These are phyloP conservation scores for Pangasius larnaudii DNA, from an alignment of 2,797 vertebrate species.

Conservation along the genomic window DNA sequence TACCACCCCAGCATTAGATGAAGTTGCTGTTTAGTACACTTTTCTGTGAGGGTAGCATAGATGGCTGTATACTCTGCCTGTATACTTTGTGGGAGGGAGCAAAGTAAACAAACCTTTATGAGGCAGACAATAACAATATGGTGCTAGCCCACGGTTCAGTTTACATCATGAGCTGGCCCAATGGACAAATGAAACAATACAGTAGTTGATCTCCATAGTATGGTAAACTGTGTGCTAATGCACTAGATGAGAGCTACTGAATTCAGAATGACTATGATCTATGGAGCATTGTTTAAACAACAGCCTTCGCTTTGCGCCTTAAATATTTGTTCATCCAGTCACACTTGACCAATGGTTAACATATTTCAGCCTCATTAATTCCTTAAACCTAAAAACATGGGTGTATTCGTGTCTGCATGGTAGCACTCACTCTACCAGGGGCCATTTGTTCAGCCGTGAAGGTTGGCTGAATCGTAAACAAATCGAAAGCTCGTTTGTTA, in stretches of 20 bases:
- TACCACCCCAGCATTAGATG: not conserved
- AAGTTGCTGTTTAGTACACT: not conserved
- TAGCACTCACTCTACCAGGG: slow-evolving; percentile 4
- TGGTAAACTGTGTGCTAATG: not conserved
- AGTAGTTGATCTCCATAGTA: not conserved
- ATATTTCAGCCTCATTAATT: slow-evolving; percentile 37
- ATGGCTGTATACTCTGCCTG: not conserved
- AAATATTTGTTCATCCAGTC: not conserved
- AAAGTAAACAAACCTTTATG: not conserved
- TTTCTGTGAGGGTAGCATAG: not conserved
- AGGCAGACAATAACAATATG: not conserved
- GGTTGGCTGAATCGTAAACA: slow-evolving; percentile 43
- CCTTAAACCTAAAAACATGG: slow-evolving; percentile 5
- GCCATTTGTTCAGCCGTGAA: slow-evolving; percentile 42
- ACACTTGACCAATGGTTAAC: slow-evolving; percentile 11
- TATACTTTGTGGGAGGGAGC: not conserved
- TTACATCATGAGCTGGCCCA: not conserved
- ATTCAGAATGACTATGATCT: not conserved
- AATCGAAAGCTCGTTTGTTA: slow-evolving; percentile 44
- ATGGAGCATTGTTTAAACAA: not conserved
- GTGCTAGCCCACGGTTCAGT: not conserved
- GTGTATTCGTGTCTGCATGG: not conserved
- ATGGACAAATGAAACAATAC: not conserved
- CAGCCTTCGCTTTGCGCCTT: not conserved
- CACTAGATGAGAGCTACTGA: not conserved